Conservation (phyloP, 2,113 vertebrate species). For the Benitochromis conjunctus region DNA sequence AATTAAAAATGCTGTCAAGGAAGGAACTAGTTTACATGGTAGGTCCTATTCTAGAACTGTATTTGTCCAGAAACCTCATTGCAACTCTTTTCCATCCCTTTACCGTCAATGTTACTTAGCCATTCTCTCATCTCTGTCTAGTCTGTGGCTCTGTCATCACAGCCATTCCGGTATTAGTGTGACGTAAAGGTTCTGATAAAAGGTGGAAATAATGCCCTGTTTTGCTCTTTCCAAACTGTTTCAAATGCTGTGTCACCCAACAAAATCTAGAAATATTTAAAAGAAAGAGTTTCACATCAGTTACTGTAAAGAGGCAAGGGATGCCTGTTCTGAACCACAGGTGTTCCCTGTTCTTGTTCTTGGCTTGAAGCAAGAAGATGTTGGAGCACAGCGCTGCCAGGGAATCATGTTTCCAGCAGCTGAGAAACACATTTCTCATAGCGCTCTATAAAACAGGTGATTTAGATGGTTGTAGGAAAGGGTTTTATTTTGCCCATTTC, state of each 20-base stretch:
- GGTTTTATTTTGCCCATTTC: neutral
- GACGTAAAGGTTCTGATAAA: slow-evolving; percentile 3
- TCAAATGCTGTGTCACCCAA: neutral
- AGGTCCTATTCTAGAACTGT: neutral
- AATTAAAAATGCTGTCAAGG: neutral
- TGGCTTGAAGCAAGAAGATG: neutral
- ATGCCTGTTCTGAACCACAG: neutral
- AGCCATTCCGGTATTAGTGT: neutral
- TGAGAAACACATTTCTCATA: slow-evolving; percentile 46
- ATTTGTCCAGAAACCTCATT: neutral
- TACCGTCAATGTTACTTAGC: slow-evolving; percentile 30
- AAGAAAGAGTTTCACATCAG: neutral
- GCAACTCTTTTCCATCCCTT: slow-evolving; percentile 5
- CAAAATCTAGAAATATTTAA: neutral
- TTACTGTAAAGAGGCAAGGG: neutral
- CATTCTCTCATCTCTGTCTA: slow-evolving; percentile 41
- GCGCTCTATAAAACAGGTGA: slow-evolving; percentile 17
- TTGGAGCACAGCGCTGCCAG: neutral
- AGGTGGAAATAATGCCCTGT: slow-evolving; percentile 19
- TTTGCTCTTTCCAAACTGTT: neutral
- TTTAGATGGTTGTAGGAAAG: slow-evolving; percentile 12
- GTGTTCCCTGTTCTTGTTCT: slow-evolving; percentile 33
- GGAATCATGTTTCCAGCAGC: slow-evolving; percentile 29
- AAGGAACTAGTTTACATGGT: neutral
- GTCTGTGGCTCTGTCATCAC: slow-evolving; percentile 14